These are phyloP conservation scores for Pseudanteris insignis DNA, from an alignment of 2,888 invertebrate genomes.

Conservation along the genomic window DNA sequence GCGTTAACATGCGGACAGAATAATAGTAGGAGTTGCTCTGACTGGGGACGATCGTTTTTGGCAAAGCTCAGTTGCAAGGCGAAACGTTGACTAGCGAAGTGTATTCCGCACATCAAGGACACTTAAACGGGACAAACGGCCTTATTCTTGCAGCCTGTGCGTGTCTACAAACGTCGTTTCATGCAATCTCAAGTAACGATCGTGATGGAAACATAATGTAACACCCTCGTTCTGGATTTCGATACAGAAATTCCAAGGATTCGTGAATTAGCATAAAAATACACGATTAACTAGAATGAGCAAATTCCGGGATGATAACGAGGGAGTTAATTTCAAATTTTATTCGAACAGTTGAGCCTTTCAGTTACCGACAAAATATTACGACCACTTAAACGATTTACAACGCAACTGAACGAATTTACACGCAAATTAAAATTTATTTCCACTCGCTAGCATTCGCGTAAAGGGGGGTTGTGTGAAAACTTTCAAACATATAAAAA, in stretches of 20 bases:
- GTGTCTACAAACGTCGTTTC: constrained; percentile 37
- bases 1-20: no score
- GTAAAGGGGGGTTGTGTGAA: background rate
- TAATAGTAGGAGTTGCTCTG: no score
- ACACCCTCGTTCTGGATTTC: constrained; percentile 31
- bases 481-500: no score
- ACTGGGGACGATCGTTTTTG: no score
- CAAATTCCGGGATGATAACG: constrained; percentile 13
- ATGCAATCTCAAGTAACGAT: constrained; percentile 43
- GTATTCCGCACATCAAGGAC: constrained; percentile 32
- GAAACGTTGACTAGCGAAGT: no score
- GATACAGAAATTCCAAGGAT: constrained; percentile 36
- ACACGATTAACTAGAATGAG: constrained; percentile 18
- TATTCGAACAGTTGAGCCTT: background rate
- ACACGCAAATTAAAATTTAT: constrained; percentile 12
- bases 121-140: constrained; percentile 37
- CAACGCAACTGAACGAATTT: background rate
- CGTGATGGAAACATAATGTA: constrained; percentile 34
- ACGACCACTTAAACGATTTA: constrained; percentile 2
- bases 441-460: background rate
- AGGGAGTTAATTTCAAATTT: constrained; percentile 12
- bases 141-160: constrained; percentile 38
- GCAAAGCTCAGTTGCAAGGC: no score
- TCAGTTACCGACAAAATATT: constrained; percentile 17
- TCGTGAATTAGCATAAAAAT: constrained; percentile 25